These are phyloP conservation scores for Leptinotarsa peninsularis DNA, from an alignment of 2,888 invertebrate species.

Conservation along the genomic window DNA sequence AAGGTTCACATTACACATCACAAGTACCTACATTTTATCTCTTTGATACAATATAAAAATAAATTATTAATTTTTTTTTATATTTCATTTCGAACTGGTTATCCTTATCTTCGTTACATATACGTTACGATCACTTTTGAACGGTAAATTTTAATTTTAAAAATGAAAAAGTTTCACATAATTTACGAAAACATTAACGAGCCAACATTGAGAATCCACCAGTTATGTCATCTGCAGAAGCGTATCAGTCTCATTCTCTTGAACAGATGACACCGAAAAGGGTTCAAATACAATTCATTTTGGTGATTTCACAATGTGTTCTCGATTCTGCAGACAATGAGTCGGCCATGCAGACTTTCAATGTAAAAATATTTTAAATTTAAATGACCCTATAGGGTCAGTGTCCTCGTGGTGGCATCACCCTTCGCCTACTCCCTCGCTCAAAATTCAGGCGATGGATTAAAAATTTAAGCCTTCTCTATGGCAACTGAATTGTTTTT, in stretches of 20 bases:
- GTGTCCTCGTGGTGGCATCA: slow-evolving; percentile 30
- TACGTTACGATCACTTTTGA: too few species aligned
- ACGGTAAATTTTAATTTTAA: too few species aligned
- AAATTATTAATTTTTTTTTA: too few species aligned
- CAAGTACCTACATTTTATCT: too few species aligned
- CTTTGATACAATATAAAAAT: too few species aligned
- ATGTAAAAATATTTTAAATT: slow-evolving; percentile 43
- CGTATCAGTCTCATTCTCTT: background rate
- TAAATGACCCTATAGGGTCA: slow-evolving; percentile 40
- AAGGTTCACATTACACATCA: too few species aligned
- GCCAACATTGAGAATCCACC: background rate
- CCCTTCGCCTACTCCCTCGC: slow-evolving; percentile 28
- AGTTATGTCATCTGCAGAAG: slow-evolving; percentile 5
- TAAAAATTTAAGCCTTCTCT: slow-evolving; percentile 35
- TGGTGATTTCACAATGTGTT: slow-evolving; percentile 35
- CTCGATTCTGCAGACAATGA: slow-evolving; percentile 26
- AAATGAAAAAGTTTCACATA: background rate
- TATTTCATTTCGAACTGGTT: too few species aligned
- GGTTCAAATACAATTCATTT: slow-evolving; percentile 23
- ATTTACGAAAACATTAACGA: background rate
- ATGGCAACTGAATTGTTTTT: slow-evolving; percentile 32
- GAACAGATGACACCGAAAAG: slow-evolving; percentile 5
- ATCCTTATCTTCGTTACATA: too few species aligned
- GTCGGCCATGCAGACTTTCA: slow-evolving; percentile 30
- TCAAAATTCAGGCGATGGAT: slow-evolving; percentile 35